Conservation (phyloP, 2,888 invertebrate species). For the Cordilura impudica region DNA sequence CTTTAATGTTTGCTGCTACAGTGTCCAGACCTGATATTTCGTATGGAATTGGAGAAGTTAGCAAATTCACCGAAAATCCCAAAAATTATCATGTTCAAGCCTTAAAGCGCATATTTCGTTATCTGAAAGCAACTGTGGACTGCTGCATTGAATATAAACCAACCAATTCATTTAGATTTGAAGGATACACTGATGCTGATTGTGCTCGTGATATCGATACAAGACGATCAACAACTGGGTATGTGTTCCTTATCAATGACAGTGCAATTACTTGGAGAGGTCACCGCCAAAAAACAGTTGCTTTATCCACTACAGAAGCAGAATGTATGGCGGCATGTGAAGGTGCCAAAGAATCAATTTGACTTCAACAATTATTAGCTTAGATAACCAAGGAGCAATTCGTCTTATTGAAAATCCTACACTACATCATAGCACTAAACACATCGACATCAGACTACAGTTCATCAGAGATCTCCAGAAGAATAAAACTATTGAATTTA, state of each 20-base stretch:
- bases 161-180: not conserved
- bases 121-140: not conserved
- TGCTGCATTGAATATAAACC: no score
- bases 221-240: slow-evolving; percentile 62
- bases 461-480: slow-evolving; percentile 3
- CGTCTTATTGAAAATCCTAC: slow-evolving; percentile 24
- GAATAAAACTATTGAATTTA: slow-evolving; percentile 6
- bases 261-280: slow-evolving; percentile 68
- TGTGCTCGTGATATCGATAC: slow-evolving; percentile 4
- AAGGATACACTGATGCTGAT: slow-evolving; percentile 27
- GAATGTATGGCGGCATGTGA: slow-evolving; percentile 67
- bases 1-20: not conserved
- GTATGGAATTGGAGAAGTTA: not conserved
- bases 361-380: slow-evolving; percentile 13
- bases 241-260: slow-evolving; percentile 60
- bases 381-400: slow-evolving; percentile 18
- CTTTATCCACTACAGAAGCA: slow-evolving; percentile 67
- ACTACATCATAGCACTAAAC: slow-evolving; percentile 28
- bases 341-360: slow-evolving; percentile 17
- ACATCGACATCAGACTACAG: slow-evolving; percentile 14
- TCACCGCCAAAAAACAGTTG: no score
- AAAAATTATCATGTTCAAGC: not conserved
- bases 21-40: not conserved
- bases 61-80: not conserved
- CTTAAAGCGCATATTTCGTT: slow-evolving; percentile 44